phyloP scores from a whole-genome alignment of 2,888 invertebrate species.

The Ormyrus labotus region DNA sequence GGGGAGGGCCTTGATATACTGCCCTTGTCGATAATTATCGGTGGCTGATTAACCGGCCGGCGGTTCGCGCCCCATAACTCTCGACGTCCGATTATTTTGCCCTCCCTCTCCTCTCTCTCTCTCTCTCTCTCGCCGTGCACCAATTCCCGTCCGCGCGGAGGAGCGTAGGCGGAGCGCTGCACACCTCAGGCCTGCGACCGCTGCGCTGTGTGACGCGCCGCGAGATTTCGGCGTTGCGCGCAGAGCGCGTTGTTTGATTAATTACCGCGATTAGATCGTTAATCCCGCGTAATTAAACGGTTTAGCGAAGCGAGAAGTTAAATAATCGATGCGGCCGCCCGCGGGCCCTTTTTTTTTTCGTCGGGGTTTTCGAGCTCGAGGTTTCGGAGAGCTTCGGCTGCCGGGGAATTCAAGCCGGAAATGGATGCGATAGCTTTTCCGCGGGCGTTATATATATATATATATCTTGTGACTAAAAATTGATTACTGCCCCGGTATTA shows the following conservation, averaged over 20 bases:
- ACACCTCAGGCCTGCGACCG: no score
- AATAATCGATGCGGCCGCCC: conserved; percentile 19
- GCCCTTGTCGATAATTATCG: conserved; percentile 76
- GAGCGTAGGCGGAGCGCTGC: conserved; percentile 13
- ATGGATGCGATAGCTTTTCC: no score
- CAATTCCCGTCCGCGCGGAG: conserved; percentile 64
- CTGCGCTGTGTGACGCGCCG: not conserved
- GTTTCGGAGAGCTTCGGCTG: no score
- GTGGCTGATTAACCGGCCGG: conserved; percentile 68
- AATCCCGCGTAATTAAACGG: conserved; percentile 62
- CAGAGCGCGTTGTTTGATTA: conserved; percentile 51
- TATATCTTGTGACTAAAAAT: no score
- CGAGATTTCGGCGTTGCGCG: conserved; percentile 45
- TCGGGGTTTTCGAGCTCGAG: no score
- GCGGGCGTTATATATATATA: no score
- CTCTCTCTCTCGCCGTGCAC: conserved; percentile 64
- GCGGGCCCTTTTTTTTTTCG: not conserved
- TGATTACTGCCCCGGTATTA: no score
- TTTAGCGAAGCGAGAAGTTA: conserved; percentile 36
- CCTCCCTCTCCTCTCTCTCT: conserved; percentile 59
- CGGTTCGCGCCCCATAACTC: conserved; percentile 76
- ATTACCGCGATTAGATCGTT: conserved; percentile 58
- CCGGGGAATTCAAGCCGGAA: no score
- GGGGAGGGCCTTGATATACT: conserved; percentile 72
- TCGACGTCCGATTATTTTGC: conserved; percentile 75